Conservation (phyloP, 2,113 vertebrate species). For the Eulemur macaco region DNA sequence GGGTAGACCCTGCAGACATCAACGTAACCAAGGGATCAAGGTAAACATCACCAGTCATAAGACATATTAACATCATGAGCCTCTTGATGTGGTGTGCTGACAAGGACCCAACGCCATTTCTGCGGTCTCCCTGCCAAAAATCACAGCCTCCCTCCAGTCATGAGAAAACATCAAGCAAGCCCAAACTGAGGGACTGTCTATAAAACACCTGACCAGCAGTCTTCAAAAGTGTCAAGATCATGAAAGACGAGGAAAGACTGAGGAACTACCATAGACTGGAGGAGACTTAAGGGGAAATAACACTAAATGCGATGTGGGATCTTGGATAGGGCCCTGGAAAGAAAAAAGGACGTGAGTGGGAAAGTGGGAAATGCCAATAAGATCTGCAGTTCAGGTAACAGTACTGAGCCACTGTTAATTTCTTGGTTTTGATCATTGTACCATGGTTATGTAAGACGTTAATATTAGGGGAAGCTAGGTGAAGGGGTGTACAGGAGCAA, state of each 20-base stretch:
- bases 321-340: background rate
- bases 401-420: background rate
- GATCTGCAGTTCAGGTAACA: background rate
- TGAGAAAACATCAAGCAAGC: background rate
- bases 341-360: background rate
- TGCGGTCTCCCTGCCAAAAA: background rate
- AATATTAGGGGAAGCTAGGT: conserved; percentile 52
- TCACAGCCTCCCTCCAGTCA: background rate
- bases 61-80: background rate
- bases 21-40: background rate
- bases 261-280: background rate
- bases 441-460: conserved; percentile 61
- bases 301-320: background rate
- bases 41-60: background rate
- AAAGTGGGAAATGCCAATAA: background rate
- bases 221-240: background rate
- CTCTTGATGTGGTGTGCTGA: background rate
- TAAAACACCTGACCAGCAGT: background rate
- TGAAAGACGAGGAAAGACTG: background rate
- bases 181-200: background rate
- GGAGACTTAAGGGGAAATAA: background rate
- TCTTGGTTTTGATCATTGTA: conserved; percentile 37
- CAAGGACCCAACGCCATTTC: background rate
- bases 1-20: background rate
- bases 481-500: background rate